Evolutionary conservation across 2,113 vertebrate genomes (phyloP), one percentile per base, ranked within the genome.

Genomic region (Oncorhynchus clarkii): DNA sequence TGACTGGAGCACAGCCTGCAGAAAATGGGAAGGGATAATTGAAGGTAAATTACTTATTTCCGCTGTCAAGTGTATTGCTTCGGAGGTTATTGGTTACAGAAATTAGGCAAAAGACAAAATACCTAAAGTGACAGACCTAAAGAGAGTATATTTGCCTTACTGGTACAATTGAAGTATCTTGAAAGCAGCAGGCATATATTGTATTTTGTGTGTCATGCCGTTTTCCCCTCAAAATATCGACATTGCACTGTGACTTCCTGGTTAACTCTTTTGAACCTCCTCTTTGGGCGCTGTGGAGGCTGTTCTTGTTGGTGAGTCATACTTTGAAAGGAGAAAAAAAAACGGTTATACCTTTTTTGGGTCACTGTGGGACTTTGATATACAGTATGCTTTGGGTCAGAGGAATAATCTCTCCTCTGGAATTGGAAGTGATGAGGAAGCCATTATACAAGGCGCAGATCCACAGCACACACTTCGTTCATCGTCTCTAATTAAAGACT

Each of bases 11-110:
- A 34, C 22, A 16, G 62, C 67, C 27, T 67, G 64, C n/a, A 27
- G 74, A 70, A 45, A 74, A 81, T 72, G 49, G 29, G 29, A 64
- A 65, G 26, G 16, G 70, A 76, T 75, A 67, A 80, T 71, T 71
- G 16, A 69, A 75, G 70, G 59, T 72, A 78, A 77, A 84, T 71
- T 4, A 70, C 72, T 83, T 72, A 69, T 77, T 79, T 77, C 72
- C 7, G 2, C 34, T 75, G 48, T 78, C 70, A 81, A 73, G 77
- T 66, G 31, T 72, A 69, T 80, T 65, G 78, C n/a, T 59, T 18
- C 3, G 20, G 57, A 71, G 49, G 26, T 74, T 72, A 60, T 66
- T 66, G 71, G 49, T 73, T 77, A 45, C 65, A 64, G 67, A 60
- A 27, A 85, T 24, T 18, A 72, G 54, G 51, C 49, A 59, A 67